These are phyloP conservation scores for Phaethornis superciliosus DNA, from an alignment of 2,113 vertebrate species.

Conservation along the genomic window DNA sequence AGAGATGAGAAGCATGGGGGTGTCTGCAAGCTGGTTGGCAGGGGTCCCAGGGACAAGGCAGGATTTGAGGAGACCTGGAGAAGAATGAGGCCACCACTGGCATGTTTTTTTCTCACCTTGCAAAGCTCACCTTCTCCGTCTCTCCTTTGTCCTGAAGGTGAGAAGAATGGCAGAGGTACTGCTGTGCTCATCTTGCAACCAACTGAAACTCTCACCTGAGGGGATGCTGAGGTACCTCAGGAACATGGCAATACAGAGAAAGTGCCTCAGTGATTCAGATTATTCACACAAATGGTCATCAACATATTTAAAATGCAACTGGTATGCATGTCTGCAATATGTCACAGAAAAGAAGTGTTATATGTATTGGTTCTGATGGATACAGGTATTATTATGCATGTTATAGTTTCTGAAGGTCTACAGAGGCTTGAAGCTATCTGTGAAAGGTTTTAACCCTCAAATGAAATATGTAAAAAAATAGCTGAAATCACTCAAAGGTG, in stretches of 20 bases:
- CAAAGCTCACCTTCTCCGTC: background rate
- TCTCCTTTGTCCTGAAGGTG: background rate
- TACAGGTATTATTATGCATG: background rate
- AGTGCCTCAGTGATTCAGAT: background rate
- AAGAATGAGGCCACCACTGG: background rate
- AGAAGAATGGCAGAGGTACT: background rate
- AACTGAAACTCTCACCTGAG: rapidly evolving
- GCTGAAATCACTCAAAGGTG: background rate
- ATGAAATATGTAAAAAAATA: background rate
- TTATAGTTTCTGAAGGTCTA: background rate
- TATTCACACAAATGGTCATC: background rate
- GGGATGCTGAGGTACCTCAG: background rate
- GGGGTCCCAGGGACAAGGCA: background rate
- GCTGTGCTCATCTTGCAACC: background rate
- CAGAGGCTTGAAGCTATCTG: background rate
- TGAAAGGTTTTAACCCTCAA: background rate
- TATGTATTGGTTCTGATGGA: background rate
- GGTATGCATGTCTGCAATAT: rapidly evolving
- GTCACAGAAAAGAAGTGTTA: background rate
- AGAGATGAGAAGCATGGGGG: background rate
- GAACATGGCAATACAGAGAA: background rate
- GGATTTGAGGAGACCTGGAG: background rate
- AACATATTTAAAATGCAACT: background rate
- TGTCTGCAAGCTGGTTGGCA: background rate
- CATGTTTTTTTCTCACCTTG: background rate